Conservation (phyloP, 2,797 vertebrate genomes). For the Helarctos malayanus region DNA sequence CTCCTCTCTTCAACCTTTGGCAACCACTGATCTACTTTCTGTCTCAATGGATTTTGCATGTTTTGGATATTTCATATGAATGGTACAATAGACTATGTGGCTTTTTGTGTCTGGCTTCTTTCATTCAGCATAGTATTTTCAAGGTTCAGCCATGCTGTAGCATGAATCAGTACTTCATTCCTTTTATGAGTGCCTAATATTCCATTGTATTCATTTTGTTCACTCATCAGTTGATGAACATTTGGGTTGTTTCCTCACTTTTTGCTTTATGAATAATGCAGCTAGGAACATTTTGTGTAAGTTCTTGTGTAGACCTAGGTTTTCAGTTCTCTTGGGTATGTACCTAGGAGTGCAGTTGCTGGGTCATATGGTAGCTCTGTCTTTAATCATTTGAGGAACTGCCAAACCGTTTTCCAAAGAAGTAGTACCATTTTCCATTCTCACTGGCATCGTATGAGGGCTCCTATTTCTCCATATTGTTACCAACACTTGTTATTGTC, state of each 20-base stretch:
- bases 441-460: not conserved
- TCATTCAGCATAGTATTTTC: not conserved
- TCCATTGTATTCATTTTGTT: not conserved
- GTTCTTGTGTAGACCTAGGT: not conserved
- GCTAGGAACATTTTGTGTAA: not conserved
- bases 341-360: not conserved
- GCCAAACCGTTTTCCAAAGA: not conserved
- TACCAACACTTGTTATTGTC: not conserved
- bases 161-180: not conserved
- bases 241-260: not conserved
- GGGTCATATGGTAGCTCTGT: not conserved
- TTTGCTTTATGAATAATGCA: not conserved
- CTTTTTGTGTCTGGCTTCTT: not conserved
- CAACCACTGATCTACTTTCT: not conserved
- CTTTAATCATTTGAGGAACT: not conserved
- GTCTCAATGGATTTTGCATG: not conserved
- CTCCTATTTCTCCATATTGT: not conserved
- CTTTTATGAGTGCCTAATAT: not conserved
- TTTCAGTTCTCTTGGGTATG: not conserved
- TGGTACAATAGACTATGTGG: not conserved
- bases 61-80: not conserved
- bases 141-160: not conserved
- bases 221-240: not conserved
- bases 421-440: not conserved
- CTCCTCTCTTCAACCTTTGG: not conserved